A percentile compares a stretch with the other conserved stretches of the same genome.
Conservation (phyloP, 2,888 invertebrate species). For the Alsophila aescularia region DNA sequence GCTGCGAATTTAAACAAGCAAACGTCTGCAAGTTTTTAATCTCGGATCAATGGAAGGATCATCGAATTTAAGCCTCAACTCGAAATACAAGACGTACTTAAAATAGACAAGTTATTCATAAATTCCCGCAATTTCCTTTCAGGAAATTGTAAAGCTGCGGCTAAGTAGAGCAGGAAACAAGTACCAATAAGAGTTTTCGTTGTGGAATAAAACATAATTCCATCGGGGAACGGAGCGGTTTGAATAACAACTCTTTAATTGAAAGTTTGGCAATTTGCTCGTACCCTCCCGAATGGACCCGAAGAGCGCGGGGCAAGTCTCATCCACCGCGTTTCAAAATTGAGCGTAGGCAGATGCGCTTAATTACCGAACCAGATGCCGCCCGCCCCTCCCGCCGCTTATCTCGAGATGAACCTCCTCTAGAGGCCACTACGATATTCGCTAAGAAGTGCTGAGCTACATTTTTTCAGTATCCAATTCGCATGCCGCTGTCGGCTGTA, state of each 20-base stretch:
- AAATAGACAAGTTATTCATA: constrained; percentile 61
- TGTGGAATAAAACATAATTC: constrained; percentile 81
- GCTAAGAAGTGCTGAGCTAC: constrained; percentile 63
- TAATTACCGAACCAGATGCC: constrained; percentile 82
- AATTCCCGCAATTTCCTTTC: constrained; percentile 61
- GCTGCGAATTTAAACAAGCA: constrained; percentile 31
- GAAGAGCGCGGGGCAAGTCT: constrained; percentile 75
- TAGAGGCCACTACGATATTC: constrained; percentile 64
- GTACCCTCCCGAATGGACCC: constrained; percentile 81
- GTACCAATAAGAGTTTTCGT: constrained; percentile 71
- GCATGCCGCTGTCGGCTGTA: constrained; percentile 50
- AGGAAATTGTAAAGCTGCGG: constrained; percentile 64
- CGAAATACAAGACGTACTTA: constrained; percentile 45
- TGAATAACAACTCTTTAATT: constrained; percentile 85
- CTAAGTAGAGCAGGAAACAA: constrained; percentile 70
- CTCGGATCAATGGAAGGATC: constrained; percentile 40
- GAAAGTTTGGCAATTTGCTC: constrained; percentile 85
- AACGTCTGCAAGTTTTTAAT: constrained; percentile 24
- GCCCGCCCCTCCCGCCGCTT: constrained; percentile 60
- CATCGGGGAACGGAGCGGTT: constrained; percentile 73
- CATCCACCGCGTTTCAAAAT: constrained; percentile 82
- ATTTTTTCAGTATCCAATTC: constrained; percentile 65
- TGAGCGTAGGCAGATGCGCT: constrained; percentile 84
- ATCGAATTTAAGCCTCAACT: constrained; percentile 39
- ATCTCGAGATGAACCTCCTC: constrained; percentile 77